Evolutionary conservation across 2,888 invertebrate genomes (phyloP).

Genomic region (Amblyjoppa fuscipennis): DNA sequence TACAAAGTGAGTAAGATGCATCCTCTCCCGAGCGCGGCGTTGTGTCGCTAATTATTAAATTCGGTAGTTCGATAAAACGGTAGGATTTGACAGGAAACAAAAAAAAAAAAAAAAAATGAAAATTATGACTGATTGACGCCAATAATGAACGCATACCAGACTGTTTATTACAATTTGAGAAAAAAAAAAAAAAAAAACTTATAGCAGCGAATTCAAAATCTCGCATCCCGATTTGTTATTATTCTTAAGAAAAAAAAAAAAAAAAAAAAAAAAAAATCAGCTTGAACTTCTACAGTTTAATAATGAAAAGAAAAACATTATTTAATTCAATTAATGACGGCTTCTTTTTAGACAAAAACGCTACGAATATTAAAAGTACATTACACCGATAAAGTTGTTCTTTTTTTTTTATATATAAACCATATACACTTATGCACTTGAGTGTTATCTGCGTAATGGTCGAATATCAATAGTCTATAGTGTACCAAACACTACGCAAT

Average conservation of each 20-base stretch:
- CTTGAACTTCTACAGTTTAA: conserved; percentile 40
- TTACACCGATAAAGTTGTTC: conserved; percentile 60
- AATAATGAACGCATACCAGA: conserved; percentile 75
- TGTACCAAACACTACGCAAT: conserved; percentile 60
- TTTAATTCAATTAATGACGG: conserved; percentile 63
- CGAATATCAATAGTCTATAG: conserved; percentile 67
- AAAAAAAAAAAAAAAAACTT: conserved; percentile 13
- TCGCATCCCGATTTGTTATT: conserved; percentile 48
- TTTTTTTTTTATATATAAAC: conserved; percentile 43
- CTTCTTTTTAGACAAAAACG: conserved; percentile 50
- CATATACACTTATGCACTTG: conserved; percentile 57
- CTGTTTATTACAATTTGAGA: conserved; percentile 59
- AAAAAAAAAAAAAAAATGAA: conserved; percentile 30
- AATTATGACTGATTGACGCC: conserved; percentile 71
- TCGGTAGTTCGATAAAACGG: conserved; percentile 49
- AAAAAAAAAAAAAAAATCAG: neutral
- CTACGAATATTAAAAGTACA: conserved; percentile 64
- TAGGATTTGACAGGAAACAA: conserved; percentile 27
- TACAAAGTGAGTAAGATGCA: conserved; percentile 65
- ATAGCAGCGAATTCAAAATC: conserved; percentile 47
- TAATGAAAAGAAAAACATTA: conserved; percentile 33
- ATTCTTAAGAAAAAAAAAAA: conserved; percentile 2
- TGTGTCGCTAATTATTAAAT: conserved; percentile 37
- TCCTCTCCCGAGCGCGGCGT: conserved; percentile 36
- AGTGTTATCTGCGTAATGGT: conserved; percentile 63